A percentile compares a stretch with the other conserved stretches of the same genome.
These are phyloP conservation scores for Bombus ignitus DNA, from an alignment of 1,140 invertebrate species.

Conservation along the genomic window DNA sequence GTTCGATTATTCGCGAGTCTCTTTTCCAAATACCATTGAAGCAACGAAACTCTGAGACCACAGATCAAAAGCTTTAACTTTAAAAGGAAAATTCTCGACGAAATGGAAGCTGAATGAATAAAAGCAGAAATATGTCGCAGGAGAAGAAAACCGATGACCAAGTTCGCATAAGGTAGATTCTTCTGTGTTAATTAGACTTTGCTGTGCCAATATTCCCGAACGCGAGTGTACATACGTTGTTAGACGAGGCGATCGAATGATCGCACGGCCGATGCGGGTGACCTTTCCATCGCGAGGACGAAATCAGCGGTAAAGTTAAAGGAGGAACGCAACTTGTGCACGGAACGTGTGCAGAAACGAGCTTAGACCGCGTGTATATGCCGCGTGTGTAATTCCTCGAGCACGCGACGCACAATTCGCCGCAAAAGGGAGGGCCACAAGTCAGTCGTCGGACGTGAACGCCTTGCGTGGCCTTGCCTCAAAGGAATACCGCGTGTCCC, in stretches of 20 bases:
- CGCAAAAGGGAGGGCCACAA: constrained; percentile 17
- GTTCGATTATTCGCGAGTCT: too few species aligned
- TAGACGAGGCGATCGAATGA: not conserved
- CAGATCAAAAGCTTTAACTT: too few species aligned
- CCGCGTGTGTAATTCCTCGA: constrained; percentile 3
- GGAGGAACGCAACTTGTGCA: constrained; percentile 13
- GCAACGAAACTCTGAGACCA: too few species aligned
- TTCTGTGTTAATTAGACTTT: too few species aligned
- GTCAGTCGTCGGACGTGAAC: constrained; percentile 16
- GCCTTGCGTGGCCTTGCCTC: constrained; percentile 29
- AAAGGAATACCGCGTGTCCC: constrained; percentile 32
- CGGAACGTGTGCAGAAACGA: not conserved
- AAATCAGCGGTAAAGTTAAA: not conserved
- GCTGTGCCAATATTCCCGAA: too few species aligned
- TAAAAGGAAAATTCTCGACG: too few species aligned
- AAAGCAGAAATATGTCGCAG: too few species aligned
- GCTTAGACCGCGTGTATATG: not conserved
- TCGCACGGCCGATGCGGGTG: not conserved
- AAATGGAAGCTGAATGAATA: too few species aligned
- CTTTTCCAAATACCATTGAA: too few species aligned
- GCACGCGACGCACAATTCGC: constrained; percentile 21
- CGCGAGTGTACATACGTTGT: not conserved
- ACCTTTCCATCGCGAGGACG: not conserved
- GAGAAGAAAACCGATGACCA: too few species aligned
- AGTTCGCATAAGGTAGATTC: too few species aligned